Evolutionary conservation across 2,113 vertebrate species (phyloP).

Genomic region (Sphaerodactylus townsendi): DNA sequence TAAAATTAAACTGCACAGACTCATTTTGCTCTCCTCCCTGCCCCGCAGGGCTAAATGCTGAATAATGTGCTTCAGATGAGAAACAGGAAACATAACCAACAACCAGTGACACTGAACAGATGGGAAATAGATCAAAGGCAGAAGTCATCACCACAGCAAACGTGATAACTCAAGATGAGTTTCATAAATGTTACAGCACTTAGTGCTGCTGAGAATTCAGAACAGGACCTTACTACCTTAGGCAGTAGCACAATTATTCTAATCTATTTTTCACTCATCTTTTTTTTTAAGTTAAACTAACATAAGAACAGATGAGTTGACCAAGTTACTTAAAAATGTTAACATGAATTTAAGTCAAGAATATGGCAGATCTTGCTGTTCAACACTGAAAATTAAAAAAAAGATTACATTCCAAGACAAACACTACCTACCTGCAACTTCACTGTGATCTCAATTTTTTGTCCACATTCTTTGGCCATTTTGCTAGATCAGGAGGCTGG

Average conservation of each 20-base stretch:
- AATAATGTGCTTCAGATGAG: not conserved
- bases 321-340: not conserved
- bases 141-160: not conserved
- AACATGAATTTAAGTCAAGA: not conserved
- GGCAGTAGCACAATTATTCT: not conserved
- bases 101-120: not conserved
- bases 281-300: slow-evolving; percentile 22
- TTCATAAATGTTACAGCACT: slow-evolving; percentile 28
- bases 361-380: not conserved
- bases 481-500: too few species aligned
- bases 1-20: not conserved
- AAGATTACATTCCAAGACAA: not conserved
- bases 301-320: slow-evolving; percentile 10
- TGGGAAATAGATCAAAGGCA: not conserved
- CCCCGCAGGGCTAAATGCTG: not conserved
- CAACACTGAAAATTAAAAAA: not conserved
- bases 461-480: not conserved
- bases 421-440: not conserved
- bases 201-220: not conserved
- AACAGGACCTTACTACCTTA: slow-evolving; percentile 22
- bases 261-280: slow-evolving; percentile 4
- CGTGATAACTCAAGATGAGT: not conserved
- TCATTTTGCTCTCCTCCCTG: not conserved
- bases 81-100: not conserved
- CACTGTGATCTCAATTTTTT: not conserved